A percentile compares a stretch with the other conserved stretches of the same genome.
phyloP scores from a whole-genome alignment of 2,113 vertebrate genomes.

The Mobula hypostoma region DNA sequence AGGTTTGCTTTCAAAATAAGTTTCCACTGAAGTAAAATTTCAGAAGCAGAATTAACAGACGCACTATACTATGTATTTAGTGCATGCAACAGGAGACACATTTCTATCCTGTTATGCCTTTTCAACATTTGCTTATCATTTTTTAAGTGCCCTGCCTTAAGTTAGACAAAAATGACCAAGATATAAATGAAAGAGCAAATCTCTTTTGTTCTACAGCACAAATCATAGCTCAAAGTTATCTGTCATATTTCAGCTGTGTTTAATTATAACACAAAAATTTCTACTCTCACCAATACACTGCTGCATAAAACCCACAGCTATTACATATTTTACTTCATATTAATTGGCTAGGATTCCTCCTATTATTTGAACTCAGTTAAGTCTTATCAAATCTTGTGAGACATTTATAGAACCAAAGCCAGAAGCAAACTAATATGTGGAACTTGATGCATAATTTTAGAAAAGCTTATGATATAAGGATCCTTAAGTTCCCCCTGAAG shows the following conservation, averaged over 20 bases:
- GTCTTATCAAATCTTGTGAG: neutral
- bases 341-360: neutral
- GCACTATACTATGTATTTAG: too few relatives aligned
- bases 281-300: neutral
- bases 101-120: neutral
- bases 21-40: too few relatives aligned
- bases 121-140: neutral
- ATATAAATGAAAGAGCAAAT: neutral
- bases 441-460: conserved; percentile 17
- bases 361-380: neutral
- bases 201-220: neutral
- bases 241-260: neutral
- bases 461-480: conserved; percentile 4
- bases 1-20: too few relatives aligned
- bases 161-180: neutral
- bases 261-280: neutral
- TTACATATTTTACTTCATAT: neutral
- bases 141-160: neutral
- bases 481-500: conserved; percentile 5
- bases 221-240: neutral
- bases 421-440: conserved; percentile 9
- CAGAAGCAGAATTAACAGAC: too few relatives aligned
- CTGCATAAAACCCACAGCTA: neutral
- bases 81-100: too few relatives aligned
- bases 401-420: neutral